phyloP scores from a whole-genome alignment of 2,113 vertebrate genomes.

The Ibidorhyncha struthersii region DNA sequence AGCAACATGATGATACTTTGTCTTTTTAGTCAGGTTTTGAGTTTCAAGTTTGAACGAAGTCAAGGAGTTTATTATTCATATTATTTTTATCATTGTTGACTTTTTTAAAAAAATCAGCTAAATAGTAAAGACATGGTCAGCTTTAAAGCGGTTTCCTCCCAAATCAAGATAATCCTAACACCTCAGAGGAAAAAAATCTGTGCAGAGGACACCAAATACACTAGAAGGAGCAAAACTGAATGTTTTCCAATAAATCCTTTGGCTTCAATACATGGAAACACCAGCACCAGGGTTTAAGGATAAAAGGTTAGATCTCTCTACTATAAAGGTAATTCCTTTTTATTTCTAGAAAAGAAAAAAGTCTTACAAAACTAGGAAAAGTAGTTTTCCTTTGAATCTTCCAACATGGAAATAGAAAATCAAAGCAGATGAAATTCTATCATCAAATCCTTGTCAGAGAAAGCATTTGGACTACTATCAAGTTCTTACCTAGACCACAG shows the following conservation, averaged over 20 bases:
- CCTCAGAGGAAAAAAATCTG: background rate
- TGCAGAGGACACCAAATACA: background rate
- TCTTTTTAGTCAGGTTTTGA: background rate
- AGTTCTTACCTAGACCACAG: constrained; percentile 13
- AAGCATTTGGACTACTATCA: background rate
- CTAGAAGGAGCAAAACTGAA: background rate
- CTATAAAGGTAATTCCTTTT: background rate
- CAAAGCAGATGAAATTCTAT: background rate
- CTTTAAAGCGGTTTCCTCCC: background rate
- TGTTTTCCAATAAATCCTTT: background rate
- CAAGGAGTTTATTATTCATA: background rate
- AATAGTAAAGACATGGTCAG: background rate
- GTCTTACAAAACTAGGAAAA: background rate
- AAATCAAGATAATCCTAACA: background rate
- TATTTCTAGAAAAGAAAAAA: background rate
- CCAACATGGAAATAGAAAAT: background rate
- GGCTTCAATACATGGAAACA: background rate
- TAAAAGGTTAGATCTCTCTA: background rate
- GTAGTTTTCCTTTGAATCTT: background rate
- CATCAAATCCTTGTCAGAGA: background rate
- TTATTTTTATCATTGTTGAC: background rate
- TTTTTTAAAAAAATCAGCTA: background rate
- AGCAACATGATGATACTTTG: background rate
- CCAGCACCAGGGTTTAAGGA: background rate
- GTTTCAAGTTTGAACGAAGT: background rate